These are phyloP conservation scores for Eudemis profundana DNA, from an alignment of 2,888 invertebrate species.

Conservation along the genomic window DNA sequence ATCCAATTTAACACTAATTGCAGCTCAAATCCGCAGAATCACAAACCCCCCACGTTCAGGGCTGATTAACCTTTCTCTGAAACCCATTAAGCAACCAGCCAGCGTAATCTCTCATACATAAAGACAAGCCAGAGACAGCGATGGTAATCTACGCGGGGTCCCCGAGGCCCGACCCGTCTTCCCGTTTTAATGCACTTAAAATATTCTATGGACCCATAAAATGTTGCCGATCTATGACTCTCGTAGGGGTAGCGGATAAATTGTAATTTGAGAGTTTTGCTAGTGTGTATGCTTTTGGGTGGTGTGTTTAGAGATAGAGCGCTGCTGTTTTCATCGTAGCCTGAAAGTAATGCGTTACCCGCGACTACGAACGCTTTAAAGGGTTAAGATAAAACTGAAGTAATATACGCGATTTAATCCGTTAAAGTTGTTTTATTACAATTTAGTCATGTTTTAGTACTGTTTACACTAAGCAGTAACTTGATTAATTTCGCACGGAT, in stretches of 20 bases:
- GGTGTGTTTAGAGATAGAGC: background rate
- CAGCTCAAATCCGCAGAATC: conserved; percentile 28
- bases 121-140: conserved; percentile 42
- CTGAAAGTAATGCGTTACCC: no score
- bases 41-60: conserved; percentile 22
- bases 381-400: no score
- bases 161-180: conserved; percentile 48
- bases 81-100: conserved; percentile 39
- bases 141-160: conserved; percentile 38
- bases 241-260: conserved; percentile 56
- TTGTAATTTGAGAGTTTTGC: conserved; percentile 28
- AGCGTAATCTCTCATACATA: conserved; percentile 42
- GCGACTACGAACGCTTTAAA: no score
- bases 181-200: conserved; percentile 72
- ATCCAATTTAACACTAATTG: conserved; percentile 1
- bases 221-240: conserved; percentile 70
- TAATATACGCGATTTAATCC: no score
- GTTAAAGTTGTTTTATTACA: no score
- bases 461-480: no score
- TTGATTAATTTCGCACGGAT: no score
- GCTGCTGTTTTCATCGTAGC: no score
- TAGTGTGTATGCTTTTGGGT: background rate
- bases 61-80: conserved; percentile 39
- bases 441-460: no score
- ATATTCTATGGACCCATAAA: conserved; percentile 80